Percentiles rank a stretch among this genome's conserved stretches.
Conservation (phyloP, 2,888 invertebrate species). For the Eretmocerus hayati region DNA sequence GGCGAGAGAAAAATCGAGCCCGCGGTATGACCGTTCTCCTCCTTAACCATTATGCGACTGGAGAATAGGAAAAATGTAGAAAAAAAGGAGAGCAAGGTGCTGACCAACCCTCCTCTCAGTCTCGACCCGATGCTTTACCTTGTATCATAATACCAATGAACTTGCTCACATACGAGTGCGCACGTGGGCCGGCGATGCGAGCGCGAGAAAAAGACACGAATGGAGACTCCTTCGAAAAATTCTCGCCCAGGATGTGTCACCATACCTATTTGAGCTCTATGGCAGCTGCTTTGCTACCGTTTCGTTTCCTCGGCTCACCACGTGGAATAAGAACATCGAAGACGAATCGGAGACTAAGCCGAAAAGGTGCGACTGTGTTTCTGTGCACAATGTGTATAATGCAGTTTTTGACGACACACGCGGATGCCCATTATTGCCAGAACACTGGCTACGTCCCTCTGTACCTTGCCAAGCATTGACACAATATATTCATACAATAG, state of each 20-base stretch:
- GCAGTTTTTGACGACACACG: not conserved
- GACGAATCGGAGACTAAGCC: slow-evolving; percentile 21
- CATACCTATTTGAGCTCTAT: not conserved
- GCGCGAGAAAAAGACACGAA: too few relatives aligned
- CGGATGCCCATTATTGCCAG: slow-evolving; percentile 14
- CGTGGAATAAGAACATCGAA: slow-evolving; percentile 13
- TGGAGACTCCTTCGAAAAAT: too few relatives aligned
- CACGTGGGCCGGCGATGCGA: too few relatives aligned
- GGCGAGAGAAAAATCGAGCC: slow-evolving; percentile 9
- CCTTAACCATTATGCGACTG: slow-evolving; percentile 8
- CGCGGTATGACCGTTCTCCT: not conserved
- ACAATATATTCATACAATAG: slow-evolving; percentile 13
- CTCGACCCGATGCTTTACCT: too few relatives aligned
- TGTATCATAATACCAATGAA: too few relatives aligned
- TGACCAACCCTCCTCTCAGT: slow-evolving; percentile 7
- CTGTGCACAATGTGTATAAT: not conserved
- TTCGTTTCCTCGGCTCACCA: not conserved
- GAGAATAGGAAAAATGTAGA: slow-evolving; percentile 8
- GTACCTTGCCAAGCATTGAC: slow-evolving; percentile 2
- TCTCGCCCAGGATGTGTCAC: not conserved
- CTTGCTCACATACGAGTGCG: too few relatives aligned
- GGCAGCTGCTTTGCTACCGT: slow-evolving; percentile 6
- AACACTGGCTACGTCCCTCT: slow-evolving; percentile 7
- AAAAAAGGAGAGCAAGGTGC: slow-evolving; percentile 11
- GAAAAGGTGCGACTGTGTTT: slow-evolving; percentile 17